Percentiles rank a stretch among this genome's conserved stretches.
Conservation (phyloP, 2,888 invertebrate genomes). For the Autographa pulchrina region DNA sequence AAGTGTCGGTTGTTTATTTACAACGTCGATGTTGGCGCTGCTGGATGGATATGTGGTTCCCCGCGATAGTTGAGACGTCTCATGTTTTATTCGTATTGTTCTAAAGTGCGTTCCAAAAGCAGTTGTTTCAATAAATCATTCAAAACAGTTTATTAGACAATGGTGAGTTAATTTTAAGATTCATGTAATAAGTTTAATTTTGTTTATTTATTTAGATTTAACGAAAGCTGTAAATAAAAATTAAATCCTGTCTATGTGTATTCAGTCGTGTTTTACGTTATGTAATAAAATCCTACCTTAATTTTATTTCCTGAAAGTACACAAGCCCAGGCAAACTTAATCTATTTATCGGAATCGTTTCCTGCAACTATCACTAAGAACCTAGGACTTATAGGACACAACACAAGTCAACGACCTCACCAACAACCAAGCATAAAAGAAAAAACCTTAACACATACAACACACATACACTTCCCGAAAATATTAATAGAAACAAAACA, state of each 20-base stretch:
- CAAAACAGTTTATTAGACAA: not conserved
- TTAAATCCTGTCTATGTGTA: too few relatives aligned
- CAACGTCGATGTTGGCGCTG: constrained; percentile 40
- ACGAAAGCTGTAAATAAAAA: too few relatives aligned
- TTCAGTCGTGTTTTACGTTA: too few relatives aligned
- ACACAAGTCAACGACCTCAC: not conserved
- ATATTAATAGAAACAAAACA: constrained; percentile 29
- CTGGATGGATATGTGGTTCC: constrained; percentile 39
- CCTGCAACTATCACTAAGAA: not conserved
- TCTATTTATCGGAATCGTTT: not conserved
- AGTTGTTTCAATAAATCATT: not conserved
- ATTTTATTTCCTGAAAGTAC: too few relatives aligned
- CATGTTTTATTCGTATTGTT: constrained; percentile 25
- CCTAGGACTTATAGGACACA: too few relatives aligned
- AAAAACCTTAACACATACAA: constrained; percentile 32
- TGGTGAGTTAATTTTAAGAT: not conserved
- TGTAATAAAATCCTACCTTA: too few relatives aligned
- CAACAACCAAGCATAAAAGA: constrained; percentile 15
- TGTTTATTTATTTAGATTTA: too few relatives aligned
- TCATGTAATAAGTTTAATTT: not conserved
- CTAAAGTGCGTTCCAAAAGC: not conserved
- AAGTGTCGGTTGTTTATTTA: constrained; percentile 43
- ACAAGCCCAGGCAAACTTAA: too few relatives aligned
- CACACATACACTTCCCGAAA: constrained; percentile 36
- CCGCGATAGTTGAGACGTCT: constrained; percentile 33